Base-by-base conservation (phyloP, 2,797 vertebrate genomes). In the Threskiornis aethiopicus region DNA sequence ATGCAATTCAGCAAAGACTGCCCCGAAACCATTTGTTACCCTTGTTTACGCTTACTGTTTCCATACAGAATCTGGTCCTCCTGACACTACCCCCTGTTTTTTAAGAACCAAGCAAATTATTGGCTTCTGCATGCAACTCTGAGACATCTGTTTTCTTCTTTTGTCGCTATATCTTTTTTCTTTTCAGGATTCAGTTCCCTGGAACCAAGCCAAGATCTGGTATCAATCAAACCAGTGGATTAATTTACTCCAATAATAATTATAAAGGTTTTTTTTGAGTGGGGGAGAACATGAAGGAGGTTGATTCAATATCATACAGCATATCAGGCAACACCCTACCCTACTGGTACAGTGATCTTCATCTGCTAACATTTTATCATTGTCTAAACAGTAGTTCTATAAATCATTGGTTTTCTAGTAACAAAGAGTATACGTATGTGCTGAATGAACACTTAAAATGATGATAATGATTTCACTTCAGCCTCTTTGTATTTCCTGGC, bases 91-190 rank as follows among this genome's bases (percentile, higher is more conserved):
- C 58, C 12, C 22, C 18, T 19, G 16, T 89, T 93, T 93, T 87
- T 65, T 65, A 79, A 41, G 22, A 90, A 90, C 46, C 51, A 77
- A 89, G 59, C 9, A 89, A 88, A 86, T 46, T 35, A 78, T 24
- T 89, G 39, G 31, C 66, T 88, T 71, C 81, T n/a, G 49, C 62
- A 28, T 54, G 58, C 8, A 64, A 77, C 91, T 76, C 79, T 4
- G 7, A 94, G 91, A 95, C 95, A 97, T 97, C 92, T 98, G 97
- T 71, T 97, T 96, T 92, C 94, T 84, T 93, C 86, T 65, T 91
- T 91, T 87, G 55, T 84, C 5, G 1, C 13, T 29, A 4, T 16
- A 42, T 85, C 39, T 84, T 92, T 82, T 96, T 76, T 95, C 90
- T 95, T 64, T 83, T 95, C 58, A 80, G 91, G 89, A 93, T 75